phyloP scores from a whole-genome alignment of 2,797 vertebrate genomes.

The Tamandua tetradactyla region DNA sequence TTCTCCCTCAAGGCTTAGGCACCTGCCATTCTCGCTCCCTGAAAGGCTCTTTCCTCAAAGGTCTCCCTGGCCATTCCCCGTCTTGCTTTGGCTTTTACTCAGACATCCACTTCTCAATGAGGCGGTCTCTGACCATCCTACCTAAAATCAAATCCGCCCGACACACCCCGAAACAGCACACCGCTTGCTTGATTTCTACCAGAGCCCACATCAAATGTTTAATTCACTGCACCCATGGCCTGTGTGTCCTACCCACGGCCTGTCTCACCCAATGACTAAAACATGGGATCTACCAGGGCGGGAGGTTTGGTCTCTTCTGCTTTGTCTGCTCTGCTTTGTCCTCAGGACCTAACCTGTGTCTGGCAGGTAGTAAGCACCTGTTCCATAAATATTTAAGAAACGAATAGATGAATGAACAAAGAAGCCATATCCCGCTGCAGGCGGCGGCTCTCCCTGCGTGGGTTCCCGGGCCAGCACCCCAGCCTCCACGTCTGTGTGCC shows the following conservation, averaged over 20 bases:
- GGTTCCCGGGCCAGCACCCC: slow-evolving; percentile 54
- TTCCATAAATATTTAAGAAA: background rate
- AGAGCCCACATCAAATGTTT: background rate
- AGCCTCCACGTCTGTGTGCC: slow-evolving; percentile 26
- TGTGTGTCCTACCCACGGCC: background rate
- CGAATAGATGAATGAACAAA: slow-evolving; percentile 52
- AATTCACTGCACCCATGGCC: background rate
- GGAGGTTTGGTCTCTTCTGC: background rate
- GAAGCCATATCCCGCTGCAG: slow-evolving; percentile 72
- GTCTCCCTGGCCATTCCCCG: too few relatives aligned
- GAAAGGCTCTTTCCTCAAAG: background rate
- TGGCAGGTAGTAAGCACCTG: slow-evolving; percentile 18
- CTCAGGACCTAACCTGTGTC: slow-evolving; percentile 72
- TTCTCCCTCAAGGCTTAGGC: background rate
- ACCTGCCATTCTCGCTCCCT: background rate
- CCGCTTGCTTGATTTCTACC: background rate
- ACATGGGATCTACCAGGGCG: background rate
- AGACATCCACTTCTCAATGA: background rate
- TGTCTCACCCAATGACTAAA: background rate
- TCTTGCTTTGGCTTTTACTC: background rate
- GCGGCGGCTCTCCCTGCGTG: slow-evolving; percentile 69
- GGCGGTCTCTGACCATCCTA: background rate
- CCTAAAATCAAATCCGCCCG: background rate
- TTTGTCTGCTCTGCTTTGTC: background rate
- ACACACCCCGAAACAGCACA: background rate